Conservation (phyloP, 2,888 invertebrate genomes). For the Drosophila histrio region DNA sequence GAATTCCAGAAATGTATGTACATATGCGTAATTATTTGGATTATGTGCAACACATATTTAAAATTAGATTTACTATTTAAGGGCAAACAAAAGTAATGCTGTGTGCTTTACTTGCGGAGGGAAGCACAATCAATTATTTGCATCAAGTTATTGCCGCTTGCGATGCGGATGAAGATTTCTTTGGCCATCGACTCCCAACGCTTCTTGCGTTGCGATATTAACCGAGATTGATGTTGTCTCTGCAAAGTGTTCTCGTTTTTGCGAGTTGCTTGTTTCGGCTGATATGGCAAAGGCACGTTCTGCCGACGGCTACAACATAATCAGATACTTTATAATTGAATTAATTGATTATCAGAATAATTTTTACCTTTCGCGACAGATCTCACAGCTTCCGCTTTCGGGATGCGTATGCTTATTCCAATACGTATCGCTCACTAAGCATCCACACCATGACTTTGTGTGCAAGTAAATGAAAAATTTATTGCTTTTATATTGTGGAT, state of each 20-base stretch:
- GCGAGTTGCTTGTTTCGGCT: slow-evolving; percentile 33
- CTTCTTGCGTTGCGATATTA: slow-evolving; percentile 16
- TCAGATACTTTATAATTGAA: neutral
- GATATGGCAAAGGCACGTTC: slow-evolving; percentile 32
- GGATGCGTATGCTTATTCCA: slow-evolving; percentile 41
- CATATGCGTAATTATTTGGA: neutral
- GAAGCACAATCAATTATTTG: neutral
- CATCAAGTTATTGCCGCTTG: neutral
- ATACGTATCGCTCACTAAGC: slow-evolving; percentile 15
- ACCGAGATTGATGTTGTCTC: neutral
- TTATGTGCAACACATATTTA: neutral
- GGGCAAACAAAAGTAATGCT: neutral
- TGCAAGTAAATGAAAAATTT: slow-evolving; percentile 50
- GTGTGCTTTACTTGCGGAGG: neutral
- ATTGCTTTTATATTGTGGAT: neutral
- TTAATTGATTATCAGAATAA: neutral
- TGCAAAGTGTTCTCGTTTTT: slow-evolving; percentile 12
- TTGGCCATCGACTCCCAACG: neutral
- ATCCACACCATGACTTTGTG: slow-evolving; percentile 40
- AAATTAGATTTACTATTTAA: neutral
- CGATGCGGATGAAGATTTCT: rapidly evolving
- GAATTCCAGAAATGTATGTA: neutral
- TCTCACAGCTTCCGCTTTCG: slow-evolving; percentile 3
- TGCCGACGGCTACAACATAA: slow-evolving; percentile 23
- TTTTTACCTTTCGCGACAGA: slow-evolving; percentile 29